A percentile compares a stretch with the other conserved stretches of the same genome.
These are phyloP conservation scores for Dendrophyllia cribrosa DNA, from an alignment of 64 coral and sea anemone genomes.

Conservation along the genomic window DNA sequence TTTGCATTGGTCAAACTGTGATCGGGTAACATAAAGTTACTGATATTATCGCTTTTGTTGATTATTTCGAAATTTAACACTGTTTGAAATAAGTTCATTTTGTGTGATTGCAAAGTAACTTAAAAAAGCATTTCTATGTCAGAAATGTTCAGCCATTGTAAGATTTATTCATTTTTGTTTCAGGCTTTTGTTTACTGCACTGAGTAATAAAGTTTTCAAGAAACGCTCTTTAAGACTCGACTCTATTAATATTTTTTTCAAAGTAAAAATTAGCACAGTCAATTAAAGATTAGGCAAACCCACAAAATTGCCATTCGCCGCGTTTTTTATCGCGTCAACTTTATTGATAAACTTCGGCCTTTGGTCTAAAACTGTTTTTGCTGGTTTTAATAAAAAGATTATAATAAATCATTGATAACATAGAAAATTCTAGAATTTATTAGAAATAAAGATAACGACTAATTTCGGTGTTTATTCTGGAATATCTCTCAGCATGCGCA, in stretches of 20 bases:
- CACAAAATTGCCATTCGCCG: no score
- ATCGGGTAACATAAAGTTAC: neutral
- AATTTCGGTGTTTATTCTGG: neutral
- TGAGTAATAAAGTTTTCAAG: no score
- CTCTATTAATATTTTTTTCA: no score
- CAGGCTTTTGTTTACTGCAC: no score
- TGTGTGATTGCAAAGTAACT: neutral
- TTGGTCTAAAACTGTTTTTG: no score
- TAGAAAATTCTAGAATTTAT: neutral
- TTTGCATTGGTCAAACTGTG: neutral
- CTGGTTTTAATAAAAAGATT: neutral
- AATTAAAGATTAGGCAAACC: no score
- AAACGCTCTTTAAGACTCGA: no score
- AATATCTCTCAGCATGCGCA: neutral
- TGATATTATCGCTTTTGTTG: constrained; percentile 3
- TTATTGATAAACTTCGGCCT: no score
- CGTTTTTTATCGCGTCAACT: no score
- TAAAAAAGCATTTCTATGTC: no score
- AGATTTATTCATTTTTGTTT: neutral
- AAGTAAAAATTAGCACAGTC: no score
- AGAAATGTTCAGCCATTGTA: no score
- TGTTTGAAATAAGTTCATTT: neutral
- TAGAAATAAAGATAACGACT: neutral
- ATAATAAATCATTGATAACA: neutral
- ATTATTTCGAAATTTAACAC: neutral